Evolutionary conservation across 2,888 invertebrate genomes (phyloP), one percentile per base, ranked within the genome.

Genomic region (Beris chalybata): DNA sequence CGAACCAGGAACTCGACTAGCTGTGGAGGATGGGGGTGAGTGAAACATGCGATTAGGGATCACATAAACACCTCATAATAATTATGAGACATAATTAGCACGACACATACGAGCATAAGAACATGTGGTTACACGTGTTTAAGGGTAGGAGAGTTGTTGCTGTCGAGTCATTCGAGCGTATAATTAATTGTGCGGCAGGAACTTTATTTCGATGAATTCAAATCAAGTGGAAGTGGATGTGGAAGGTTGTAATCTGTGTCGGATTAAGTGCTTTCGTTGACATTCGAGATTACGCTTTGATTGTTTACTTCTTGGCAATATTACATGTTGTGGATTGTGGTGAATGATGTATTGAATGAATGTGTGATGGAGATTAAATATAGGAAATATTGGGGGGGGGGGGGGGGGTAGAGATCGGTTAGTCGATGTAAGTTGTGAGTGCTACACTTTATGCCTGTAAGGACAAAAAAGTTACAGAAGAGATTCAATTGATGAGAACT

Each of bases 201-300:
- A 61, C 61, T 61, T 61, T 45, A 61, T 52, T 61, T 61, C 61
- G 61, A 61, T 61, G 61, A 52, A 61, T 61, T 47, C 61, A 61
- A 61, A 61, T 61, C 61, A 43, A 50, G 61, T 50, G 43, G 32
- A 52, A 61, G 13, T 50, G 50, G n/a, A n/a, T n/a, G n/a, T n/a
- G n/a, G 50, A 50, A 48, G 59, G 50, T 52, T 50, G 61, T 61
- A 61, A 61, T 61, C 61, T 32, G 61, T 61, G 61, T 61, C 52
- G 61, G 61, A 61, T 61, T 61, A 61, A 61, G 61, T 61, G 61
- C 61, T 61, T 61, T 61, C 61, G 61, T 61, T 52, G 52, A 61
- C 52, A 30, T 52, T 52, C 7, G 38, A 52, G 61, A 61, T 61
- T 61, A 61, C 38, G 15, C 52, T 61, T 61, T 61, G 61, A 61